phyloP scores from a whole-genome alignment of 2,888 invertebrate genomes.

The Taphrorychus bicolor region DNA sequence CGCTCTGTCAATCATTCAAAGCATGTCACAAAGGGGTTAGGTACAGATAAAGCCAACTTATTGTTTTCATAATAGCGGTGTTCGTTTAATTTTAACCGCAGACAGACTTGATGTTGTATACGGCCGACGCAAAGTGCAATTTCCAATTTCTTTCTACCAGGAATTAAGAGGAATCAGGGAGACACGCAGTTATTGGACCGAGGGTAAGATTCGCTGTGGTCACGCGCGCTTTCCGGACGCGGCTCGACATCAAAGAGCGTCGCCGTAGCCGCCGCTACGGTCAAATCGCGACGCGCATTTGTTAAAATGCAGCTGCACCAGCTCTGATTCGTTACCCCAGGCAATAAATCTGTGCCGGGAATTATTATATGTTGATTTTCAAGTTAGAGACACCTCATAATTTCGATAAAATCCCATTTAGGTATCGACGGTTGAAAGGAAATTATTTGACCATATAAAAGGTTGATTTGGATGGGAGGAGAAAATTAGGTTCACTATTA shows the following conservation, averaged over 20 bases:
- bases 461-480: too few species aligned
- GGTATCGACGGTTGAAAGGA: too few species aligned
- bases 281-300: constrained; percentile 40
- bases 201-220: constrained; percentile 55
- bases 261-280: constrained; percentile 45
- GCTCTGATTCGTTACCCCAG: constrained; percentile 20
- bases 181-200: constrained; percentile 43
- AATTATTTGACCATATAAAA: too few species aligned
- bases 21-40: constrained; percentile 11
- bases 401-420: not conserved
- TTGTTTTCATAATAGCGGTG: too few species aligned
- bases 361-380: constrained; percentile 3
- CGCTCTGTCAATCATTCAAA: constrained; percentile 55
- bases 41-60: not conserved
- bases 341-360: constrained; percentile 23
- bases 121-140: not conserved
- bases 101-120: too few species aligned
- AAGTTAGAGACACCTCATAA: not conserved
- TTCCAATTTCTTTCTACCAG: not conserved
- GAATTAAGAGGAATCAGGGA: constrained; percentile 17
- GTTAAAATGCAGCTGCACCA: constrained; percentile 36
- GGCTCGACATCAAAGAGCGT: constrained; percentile 49
- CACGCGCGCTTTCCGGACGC: constrained; percentile 55
- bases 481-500: too few species aligned
- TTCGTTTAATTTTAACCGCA: too few species aligned